Evolutionary conservation across 2,113 vertebrate genomes (phyloP), one percentile per base, ranked within the genome.

Genomic region (Myrmecophaga tridactyla): DNA sequence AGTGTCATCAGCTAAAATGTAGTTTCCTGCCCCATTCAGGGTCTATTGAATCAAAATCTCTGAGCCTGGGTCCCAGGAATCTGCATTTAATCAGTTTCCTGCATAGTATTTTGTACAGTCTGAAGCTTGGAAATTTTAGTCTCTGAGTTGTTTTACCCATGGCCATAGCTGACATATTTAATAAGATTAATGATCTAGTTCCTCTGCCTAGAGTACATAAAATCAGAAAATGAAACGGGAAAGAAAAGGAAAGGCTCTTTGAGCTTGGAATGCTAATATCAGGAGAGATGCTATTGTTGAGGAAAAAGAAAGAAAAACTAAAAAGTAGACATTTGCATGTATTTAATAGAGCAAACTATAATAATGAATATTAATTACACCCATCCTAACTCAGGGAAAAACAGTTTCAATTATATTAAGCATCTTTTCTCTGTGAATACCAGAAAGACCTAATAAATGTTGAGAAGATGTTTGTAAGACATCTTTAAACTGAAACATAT

Each of bases 171-270:
- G 94, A 81, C 41, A 86, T 80, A 87, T 84, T 93, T 84, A 94
- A 84, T 87, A 93, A 84, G 63, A 96, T 93, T 89, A 94, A 94
- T 92, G 76, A 82, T 78, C 86, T 91, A 23, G 34, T 87, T 53
- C 84, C 29, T 82, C 86, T 92, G 60, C 76, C 70, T 56, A 43
- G 46, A 82, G 65, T 83, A 10, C n/a, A 58, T 83, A 76, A 31
- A 51, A 73, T 92, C 89, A 85, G 75, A 90, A 86, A 39, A 75
- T 76, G 65, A 86, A 94, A 76, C n/a, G 25, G 41, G 15, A 85
- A 92, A 60, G 63, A 80, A 75, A 92, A 58, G n/a, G 39, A 86
- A 72, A 91, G 67, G 4, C 39, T 89, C 36, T 94, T 34, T 46
- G 70, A 91, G 70, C 20, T 21, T n/a, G 48, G 46, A 12, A 18